phyloP scores from a whole-genome alignment of 1,140 invertebrate species.

The Solenopsis fugax region DNA sequence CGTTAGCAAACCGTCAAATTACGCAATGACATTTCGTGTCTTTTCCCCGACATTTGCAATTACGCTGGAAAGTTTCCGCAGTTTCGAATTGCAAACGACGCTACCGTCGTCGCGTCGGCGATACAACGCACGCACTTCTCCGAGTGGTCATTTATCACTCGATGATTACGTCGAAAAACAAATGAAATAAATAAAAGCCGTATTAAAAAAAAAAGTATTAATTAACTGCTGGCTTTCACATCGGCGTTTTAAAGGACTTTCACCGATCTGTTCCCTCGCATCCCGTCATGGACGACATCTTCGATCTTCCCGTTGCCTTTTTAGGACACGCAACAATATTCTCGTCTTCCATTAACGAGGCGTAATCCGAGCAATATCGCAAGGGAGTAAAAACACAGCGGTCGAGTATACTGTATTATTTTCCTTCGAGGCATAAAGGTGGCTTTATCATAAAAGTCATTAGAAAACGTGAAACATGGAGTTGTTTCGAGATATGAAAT shows the following conservation, averaged over 20 bases:
- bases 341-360: slow-evolving; percentile 27
- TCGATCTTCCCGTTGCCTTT: slow-evolving; percentile 19
- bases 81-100: slow-evolving; percentile 9
- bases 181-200: slow-evolving; percentile 14
- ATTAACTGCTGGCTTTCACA: slow-evolving; percentile 71
- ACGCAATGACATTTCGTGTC: slow-evolving; percentile 41
- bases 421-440: neutral
- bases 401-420: neutral
- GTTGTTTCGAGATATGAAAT: slow-evolving; percentile 8
- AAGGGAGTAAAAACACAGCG: neutral
- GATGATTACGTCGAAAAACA: slow-evolving; percentile 29
- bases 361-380: neutral
- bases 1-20: slow-evolving; percentile 45
- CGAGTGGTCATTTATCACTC: slow-evolving; percentile 3
- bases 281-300: neutral
- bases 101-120: neutral
- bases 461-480: slow-evolving; percentile 12
- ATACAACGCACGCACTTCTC: neutral
- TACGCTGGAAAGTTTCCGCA: slow-evolving; percentile 17
- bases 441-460: slow-evolving; percentile 13
- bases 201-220: slow-evolving; percentile 64
- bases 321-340: neutral
- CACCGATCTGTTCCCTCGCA: slow-evolving; percentile 25
- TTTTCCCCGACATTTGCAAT: slow-evolving; percentile 5
- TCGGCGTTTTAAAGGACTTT: slow-evolving; percentile 61